Evolutionary conservation across 2,797 vertebrate genomes (phyloP).

Genomic region (Scolopax rusticola): DNA sequence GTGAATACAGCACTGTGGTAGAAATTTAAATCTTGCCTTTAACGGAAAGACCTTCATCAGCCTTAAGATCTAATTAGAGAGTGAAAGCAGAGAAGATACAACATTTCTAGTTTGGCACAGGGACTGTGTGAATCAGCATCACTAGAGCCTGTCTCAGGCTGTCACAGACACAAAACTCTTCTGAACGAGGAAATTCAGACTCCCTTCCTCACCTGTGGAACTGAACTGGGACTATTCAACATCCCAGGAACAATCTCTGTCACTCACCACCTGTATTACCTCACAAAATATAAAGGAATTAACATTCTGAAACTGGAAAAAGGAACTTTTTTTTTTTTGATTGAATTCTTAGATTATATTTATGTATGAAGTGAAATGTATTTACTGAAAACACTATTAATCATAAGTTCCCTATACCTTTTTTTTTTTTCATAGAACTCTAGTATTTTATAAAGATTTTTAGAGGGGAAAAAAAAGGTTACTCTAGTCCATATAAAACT

Average conservation of each 20-base stretch:
- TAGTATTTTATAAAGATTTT: not conserved
- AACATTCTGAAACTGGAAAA: not conserved
- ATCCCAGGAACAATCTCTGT: not conserved
- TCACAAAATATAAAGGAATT: not conserved
- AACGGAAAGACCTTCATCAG: not conserved
- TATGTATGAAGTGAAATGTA: not conserved
- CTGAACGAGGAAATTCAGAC: not conserved
- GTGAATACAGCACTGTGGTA: not conserved
- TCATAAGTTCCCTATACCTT: not conserved
- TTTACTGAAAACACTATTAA: not conserved
- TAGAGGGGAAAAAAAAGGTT: not conserved
- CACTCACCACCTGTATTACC: not conserved
- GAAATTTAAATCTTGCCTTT: not conserved
- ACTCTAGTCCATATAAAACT: not conserved
- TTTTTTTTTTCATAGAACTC: not conserved
- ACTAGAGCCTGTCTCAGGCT: not conserved
- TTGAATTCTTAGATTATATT: not conserved
- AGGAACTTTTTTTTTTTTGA: not conserved
- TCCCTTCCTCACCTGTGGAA: not conserved
- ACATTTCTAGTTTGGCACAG: not conserved
- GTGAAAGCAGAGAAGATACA: not conserved
- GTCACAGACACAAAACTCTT: not conserved
- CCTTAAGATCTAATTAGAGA: not conserved
- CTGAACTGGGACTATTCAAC: not conserved
- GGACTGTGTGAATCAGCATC: not conserved